phyloP scores from a whole-genome alignment of 1,140 invertebrate species.

The Diplogasteroides magnus region DNA sequence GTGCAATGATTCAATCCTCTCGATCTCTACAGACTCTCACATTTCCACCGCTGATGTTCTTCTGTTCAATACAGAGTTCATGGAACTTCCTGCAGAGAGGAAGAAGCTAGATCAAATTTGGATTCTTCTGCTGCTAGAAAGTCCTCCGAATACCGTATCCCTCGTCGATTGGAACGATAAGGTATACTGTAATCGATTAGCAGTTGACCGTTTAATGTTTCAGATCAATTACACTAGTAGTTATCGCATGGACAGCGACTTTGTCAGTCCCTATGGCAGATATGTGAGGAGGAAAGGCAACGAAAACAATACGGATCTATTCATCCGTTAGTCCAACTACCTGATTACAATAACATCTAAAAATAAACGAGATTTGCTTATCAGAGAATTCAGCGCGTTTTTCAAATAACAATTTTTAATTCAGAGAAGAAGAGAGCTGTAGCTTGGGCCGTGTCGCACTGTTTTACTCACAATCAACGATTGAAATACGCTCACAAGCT shows the following conservation, averaged over 20 bases:
- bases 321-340: too few species aligned
- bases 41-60: not conserved
- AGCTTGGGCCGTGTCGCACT: not conserved
- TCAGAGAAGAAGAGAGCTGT: not conserved
- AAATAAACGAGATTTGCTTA: too few species aligned
- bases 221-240: not conserved
- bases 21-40: not conserved
- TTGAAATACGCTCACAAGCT: not conserved
- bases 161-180: not conserved
- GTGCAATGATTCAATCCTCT: too few species aligned
- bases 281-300: too few species aligned
- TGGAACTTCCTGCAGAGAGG: not conserved
- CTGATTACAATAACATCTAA: too few species aligned
- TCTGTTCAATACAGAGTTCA: not conserved
- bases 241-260: not conserved
- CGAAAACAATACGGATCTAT: too few species aligned
- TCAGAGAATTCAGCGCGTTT: too few species aligned
- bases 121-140: not conserved
- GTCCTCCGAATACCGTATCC: not conserved
- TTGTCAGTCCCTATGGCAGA: not conserved
- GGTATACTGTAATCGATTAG: not conserved
- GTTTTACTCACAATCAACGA: not conserved
- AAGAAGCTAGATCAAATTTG: not conserved
- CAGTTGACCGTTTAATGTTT: not conserved
- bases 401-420: too few species aligned